phyloP scores from a whole-genome alignment of 2,113 vertebrate species.

The Dinomys branickii region DNA sequence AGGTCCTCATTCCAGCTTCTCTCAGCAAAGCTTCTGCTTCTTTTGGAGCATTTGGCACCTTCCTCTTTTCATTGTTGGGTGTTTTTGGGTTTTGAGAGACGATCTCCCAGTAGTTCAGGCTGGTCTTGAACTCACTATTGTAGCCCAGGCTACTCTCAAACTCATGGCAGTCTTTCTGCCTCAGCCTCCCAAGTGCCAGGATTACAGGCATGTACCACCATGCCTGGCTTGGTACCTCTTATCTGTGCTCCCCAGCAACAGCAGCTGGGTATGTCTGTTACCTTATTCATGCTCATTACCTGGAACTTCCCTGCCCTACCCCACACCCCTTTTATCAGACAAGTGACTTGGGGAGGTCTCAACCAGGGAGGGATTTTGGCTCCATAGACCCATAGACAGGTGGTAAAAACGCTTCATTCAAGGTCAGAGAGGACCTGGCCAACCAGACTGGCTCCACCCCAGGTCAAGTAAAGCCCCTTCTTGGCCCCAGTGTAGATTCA shows the following conservation, averaged over 20 bases:
- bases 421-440: constrained; percentile 58
- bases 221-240: neutral
- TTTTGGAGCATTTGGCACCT: neutral
- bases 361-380: constrained; percentile 32
- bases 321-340: neutral
- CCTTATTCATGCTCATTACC: neutral
- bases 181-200: neutral
- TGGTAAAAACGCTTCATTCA: constrained; percentile 44
- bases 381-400: constrained; percentile 26
- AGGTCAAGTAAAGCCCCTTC: constrained; percentile 56
- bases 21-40: neutral
- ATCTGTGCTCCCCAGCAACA: neutral
- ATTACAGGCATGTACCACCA: neutral
- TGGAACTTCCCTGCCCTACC: neutral
- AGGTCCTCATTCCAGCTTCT: neutral
- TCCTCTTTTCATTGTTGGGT: neutral
- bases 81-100: neutral
- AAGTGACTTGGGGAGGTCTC: constrained; percentile 35
- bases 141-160: neutral
- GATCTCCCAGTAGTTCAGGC: neutral
- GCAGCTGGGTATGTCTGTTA: constrained; percentile 62
- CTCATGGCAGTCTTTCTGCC: neutral
- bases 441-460: constrained; percentile 17
- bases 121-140: neutral
- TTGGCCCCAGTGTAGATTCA: constrained; percentile 42